Base-by-base conservation (phyloP, 1,140 invertebrate species). In the Neodiprion pinetum region DNA sequence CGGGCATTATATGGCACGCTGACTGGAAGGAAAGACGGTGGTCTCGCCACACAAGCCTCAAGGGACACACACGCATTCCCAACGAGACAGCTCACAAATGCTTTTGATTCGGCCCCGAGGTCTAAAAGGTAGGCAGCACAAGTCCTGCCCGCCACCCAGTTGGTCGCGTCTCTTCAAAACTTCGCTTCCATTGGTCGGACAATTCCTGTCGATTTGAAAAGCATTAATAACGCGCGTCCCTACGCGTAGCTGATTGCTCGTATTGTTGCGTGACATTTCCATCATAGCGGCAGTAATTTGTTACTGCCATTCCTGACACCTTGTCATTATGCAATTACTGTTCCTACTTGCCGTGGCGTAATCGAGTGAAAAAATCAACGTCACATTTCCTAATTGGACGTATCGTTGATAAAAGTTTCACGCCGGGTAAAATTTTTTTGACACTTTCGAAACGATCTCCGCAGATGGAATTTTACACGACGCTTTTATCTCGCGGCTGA, bases 231-330 rank as follows among this genome's bases (percentile, higher is more conserved):
- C 21, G 67, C 12, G 67, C 67, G 12, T 69, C 67, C 67, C 67
- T 23, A 11, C 12, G 67, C 67, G 21, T 21, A 21, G 67, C 67
- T 69, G 67, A 69, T 69, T 69, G 67, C 67, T 69, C 17, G 67
- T 69, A 69, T 69, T 69, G 67, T 69, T 69, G 67, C 23, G 67
- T 69, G 67, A 69, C 67, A 69, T 69, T 69, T 47, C 67, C 67
- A 69, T 69, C 67, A 14, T 47, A 12, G 40, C 17, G 40, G 67
- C 67, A 47, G 40, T 69, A 11, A 69, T 69, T 69, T 69, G 67
- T 69, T 69, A 69, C 67, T 69, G 14, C 67, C 67, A 69, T 21
- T 47, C 14, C 14, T 69, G 67, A 11, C 67, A 23, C 67, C 40
- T 21, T 47, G 67, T 23, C 40, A 47, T 69, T 69, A 69, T 69